These are phyloP conservation scores for Sesia bembeciformis DNA, from an alignment of 2,888 invertebrate genomes.

Conservation along the genomic window DNA sequence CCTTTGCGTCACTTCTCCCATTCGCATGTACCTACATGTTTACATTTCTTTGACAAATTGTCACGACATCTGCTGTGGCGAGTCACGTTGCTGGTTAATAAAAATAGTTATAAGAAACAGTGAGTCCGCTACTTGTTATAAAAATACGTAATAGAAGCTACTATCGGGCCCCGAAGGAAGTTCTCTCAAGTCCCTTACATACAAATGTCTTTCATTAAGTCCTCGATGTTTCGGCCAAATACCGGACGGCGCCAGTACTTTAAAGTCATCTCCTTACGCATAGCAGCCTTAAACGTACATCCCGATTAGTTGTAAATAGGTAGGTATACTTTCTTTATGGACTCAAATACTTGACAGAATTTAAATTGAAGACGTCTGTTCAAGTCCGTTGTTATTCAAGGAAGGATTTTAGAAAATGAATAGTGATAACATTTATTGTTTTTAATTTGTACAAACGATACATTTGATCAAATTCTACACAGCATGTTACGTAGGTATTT, in stretches of 20 bases:
- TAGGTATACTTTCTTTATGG: background rate
- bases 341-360: background rate
- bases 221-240: conserved; percentile 58
- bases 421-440: no score
- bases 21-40: no score
- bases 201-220: conserved; percentile 72
- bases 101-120: background rate
- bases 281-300: conserved; percentile 6
- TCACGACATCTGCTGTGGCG: background rate
- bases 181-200: conserved; percentile 66
- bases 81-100: background rate
- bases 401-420: no score
- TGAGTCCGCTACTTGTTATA: conserved; percentile 19
- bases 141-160: conserved; percentile 37
- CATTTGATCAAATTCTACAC: no score
- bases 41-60: no score
- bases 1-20: no score
- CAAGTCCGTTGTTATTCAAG: no score
- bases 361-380: background rate
- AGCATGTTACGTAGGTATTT: no score
- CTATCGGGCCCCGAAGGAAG: conserved; percentile 59
- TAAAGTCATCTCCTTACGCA: conserved; percentile 31
- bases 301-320: background rate
- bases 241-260: conserved; percentile 35
- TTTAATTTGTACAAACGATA: no score